phyloP scores from a whole-genome alignment of 2,888 invertebrate genomes.

The Trichopria drosophilae region DNA sequence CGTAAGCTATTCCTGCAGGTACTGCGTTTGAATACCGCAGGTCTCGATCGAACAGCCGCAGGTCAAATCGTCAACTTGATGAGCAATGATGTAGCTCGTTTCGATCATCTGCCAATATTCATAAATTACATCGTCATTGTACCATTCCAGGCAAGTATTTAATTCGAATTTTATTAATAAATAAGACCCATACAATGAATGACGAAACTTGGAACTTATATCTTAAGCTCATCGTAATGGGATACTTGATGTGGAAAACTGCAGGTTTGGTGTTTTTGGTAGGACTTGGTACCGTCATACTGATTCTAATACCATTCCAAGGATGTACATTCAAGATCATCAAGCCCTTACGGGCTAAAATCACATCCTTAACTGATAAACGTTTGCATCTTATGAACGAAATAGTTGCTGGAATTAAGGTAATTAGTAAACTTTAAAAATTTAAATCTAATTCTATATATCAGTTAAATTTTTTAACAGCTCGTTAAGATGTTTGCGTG shows the following conservation, averaged over 20 bases:
- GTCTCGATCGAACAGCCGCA: slow-evolving; percentile 74
- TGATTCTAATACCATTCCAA: slow-evolving; percentile 83
- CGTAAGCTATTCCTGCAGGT: slow-evolving; percentile 66
- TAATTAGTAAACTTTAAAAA: too few species aligned
- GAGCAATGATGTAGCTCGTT: slow-evolving; percentile 91
- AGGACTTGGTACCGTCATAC: slow-evolving; percentile 76
- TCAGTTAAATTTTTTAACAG: slow-evolving; percentile 55
- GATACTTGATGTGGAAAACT: slow-evolving; percentile 44
- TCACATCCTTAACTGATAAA: slow-evolving; percentile 84
- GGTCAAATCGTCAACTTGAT: slow-evolving; percentile 92
- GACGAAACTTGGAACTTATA: too few species aligned
- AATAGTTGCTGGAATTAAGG: slow-evolving; percentile 89
- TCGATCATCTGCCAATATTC: slow-evolving; percentile 82
- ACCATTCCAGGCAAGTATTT: slow-evolving; percentile 70
- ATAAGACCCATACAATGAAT: too few species aligned
- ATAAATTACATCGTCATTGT: slow-evolving; percentile 88
- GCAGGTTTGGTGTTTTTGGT: slow-evolving; percentile 65
- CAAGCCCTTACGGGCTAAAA: slow-evolving; percentile 69
- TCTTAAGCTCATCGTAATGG: slow-evolving; percentile 40
- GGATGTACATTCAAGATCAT: slow-evolving; percentile 46
- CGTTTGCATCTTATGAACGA: slow-evolving; percentile 93
- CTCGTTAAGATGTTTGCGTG: slow-evolving; percentile 98
- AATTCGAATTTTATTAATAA: too few species aligned
- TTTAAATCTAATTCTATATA: slow-evolving; percentile 3
- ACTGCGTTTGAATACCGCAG: slow-evolving; percentile 70